A percentile compares a stretch with the other conserved stretches of the same genome.
Conservation (phyloP, 2,888 invertebrate species). For the Galeruca laticollis region DNA sequence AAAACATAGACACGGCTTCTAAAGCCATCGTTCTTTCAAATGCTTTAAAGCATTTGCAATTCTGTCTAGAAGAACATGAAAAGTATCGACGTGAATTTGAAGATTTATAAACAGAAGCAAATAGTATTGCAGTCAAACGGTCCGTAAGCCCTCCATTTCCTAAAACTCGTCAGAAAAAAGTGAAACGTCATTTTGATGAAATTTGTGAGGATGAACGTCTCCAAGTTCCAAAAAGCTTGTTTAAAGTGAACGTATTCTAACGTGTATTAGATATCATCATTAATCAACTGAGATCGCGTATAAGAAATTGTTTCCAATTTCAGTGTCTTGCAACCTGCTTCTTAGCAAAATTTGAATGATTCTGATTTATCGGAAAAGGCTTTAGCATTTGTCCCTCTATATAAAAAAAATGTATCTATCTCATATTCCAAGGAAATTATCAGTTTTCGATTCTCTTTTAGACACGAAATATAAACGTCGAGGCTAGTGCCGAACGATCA, state of each 20-base stretch:
- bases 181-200: not conserved
- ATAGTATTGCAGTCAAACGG: conserved; percentile 22
- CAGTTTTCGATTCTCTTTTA: no score
- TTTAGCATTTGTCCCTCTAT: no score
- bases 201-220: conserved; percentile 3
- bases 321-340: no score
- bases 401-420: no score
- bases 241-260: not conserved
- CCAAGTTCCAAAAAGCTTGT: not conserved
- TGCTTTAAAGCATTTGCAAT: conserved; percentile 1
- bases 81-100: conserved; percentile 29
- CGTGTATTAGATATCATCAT: no score
- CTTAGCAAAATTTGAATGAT: no score
- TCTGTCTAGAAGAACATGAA: conserved; percentile 18
- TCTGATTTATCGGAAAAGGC: not conserved
- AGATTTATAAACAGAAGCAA: conserved; percentile 35
- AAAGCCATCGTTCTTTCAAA: not conserved
- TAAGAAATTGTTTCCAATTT: no score
- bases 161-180: not conserved
- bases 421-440: no score
- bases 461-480: no score
- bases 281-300: not conserved
- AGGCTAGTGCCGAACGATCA: no score
- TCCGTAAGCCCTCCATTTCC: conserved; percentile 32
- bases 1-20: not conserved